Evolutionary conservation across 2,113 vertebrate genomes (phyloP), one percentile per base, ranked within the genome.

Genomic region (Calcarius ornatus): DNA sequence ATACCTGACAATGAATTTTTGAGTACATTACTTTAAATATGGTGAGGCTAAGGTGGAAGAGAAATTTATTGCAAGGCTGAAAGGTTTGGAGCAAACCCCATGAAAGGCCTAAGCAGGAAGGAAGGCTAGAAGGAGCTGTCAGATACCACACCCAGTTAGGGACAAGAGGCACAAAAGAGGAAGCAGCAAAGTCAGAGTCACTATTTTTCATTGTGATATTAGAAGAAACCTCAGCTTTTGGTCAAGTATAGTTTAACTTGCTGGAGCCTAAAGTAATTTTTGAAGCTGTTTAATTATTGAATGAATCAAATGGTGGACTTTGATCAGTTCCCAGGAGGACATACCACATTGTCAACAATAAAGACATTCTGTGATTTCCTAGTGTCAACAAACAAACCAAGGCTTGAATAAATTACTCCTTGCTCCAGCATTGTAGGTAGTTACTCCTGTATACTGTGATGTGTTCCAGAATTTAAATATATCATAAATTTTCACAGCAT

Each of bases 211-310:
- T 31, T 63, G 45, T 47, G 47, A 53, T 10, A 43, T 40, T 75
- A 81, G 13, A 86, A 73, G 66, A 82, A 82, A 86, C 5, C 9
- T 66, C 23, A 80, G 42, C 40, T 86, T 54, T 88, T 82, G 25
- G 38, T 63, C 61, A 92, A 83, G 59, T 11, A 21, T 3, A 64
- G 23, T 68, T 47, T 60, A 82, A 90, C 21, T 28, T 93, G 22
- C 28, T 73, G 37, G 35, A 83, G 21, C 35, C 35, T 47, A 6
- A 80, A 77, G 42, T 31, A 3, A 6, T 42, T 86, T 87, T 81
- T 73, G 50, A 83, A 92, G 38, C 38, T 70, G 50, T 88, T 90
- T 90, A 86, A 88, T 80, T 88, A 86, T 63, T 83, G 79, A 88
- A 70, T 90, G 20, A 93, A 54, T 77, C 31, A 73, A 88, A 57